Base-by-base conservation (phyloP, 2,888 invertebrate genomes). In the Leucophenga maculata region DNA sequence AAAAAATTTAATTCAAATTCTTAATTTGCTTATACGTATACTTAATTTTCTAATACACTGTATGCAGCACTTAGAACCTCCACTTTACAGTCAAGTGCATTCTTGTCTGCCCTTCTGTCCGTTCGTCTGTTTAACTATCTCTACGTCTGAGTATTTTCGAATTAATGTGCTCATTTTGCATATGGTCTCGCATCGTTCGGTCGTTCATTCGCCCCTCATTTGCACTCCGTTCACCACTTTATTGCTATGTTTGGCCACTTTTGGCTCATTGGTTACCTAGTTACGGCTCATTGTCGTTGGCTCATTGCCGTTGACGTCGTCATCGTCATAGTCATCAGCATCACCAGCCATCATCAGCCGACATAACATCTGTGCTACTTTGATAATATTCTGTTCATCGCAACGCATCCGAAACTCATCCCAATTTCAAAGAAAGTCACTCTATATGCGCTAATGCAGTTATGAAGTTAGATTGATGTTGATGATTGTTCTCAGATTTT, bases 271-370 rank as follows among this genome's bases (percentile, higher is more conserved):
- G 31, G 32, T 65, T 50, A 52, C 52, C 57, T 48, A 57, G 67
- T 67, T 55, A 67, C 59, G 59, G 67, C 67, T 57, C 67, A 67
- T 67, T 64, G 62, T 64, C 62, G 62, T 48, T 64, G 20, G 9
- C 44, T 16, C 62, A 60, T 26, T 16, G 32, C 8, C 32, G 6
- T 31, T 13, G 11, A 32, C 14, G 39, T 16, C 32, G 22, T 13
- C 59, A 26, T 32, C 14, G 39, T 32, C 32, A 13, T 26, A 13
- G 6, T 31, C 60, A 60, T 39, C 39, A 60, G 39, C 60, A 18
- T 60, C 39, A n/a, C n/a, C 6, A 16, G n/a, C 2, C 18, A 20
- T 22, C 22, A 64, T 44, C 26, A 20, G 54, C n/a, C n/a, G n/a
- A n/a, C n/a, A n/a, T n/a, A n/a, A n/a, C 55, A 54, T 50, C 52